Percentiles rank a stretch among this genome's conserved stretches.
phyloP scores from a whole-genome alignment of 2,888 invertebrate genomes.

The Prosopocoilus inquinatus region DNA sequence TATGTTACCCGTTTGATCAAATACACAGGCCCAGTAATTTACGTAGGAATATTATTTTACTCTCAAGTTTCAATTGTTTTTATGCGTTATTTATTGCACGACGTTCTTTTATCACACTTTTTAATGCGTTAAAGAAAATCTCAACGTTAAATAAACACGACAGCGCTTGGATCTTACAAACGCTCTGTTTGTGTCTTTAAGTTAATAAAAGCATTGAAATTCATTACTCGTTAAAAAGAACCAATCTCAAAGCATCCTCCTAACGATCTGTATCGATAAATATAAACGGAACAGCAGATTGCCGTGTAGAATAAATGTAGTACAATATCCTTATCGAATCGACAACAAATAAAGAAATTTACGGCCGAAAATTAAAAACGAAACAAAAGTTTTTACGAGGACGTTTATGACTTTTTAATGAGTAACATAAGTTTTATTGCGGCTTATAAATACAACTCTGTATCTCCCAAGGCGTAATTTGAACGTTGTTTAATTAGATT shows the following conservation, averaged over 20 bases:
- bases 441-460: slow-evolving; percentile 31
- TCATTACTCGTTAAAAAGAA: neutral
- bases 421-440: slow-evolving; percentile 30
- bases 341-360: slow-evolving; percentile 4
- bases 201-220: no score
- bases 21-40: no score
- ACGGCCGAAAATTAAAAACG: slow-evolving; percentile 17
- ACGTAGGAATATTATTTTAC: no score
- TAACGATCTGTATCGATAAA: neutral
- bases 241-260: neutral
- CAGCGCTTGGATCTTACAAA: no score
- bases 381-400: slow-evolving; percentile 30
- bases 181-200: no score
- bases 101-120: no score
- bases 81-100: no score
- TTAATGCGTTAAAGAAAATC: no score
- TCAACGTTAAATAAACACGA: no score
- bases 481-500: slow-evolving; percentile 18
- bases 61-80: no score
- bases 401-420: slow-evolving; percentile 31
- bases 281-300: neutral
- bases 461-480: slow-evolving; percentile 21
- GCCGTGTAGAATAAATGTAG: neutral
- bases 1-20: no score
- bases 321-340: neutral